These are phyloP conservation scores for Actinostola sp. DNA, from an alignment of 92 coral and sea anemone species.

Conservation along the genomic window DNA sequence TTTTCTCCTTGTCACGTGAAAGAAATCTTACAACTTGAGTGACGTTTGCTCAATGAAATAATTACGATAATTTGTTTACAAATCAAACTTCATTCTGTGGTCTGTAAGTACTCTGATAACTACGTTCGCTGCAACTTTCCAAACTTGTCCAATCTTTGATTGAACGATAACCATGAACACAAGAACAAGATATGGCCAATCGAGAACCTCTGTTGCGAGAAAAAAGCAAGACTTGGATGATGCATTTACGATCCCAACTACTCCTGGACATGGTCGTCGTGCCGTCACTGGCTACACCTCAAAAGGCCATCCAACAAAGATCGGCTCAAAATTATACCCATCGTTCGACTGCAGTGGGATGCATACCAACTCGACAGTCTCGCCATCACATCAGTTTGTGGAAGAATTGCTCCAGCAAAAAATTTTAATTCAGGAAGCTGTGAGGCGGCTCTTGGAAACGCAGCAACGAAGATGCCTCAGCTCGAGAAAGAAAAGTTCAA, in stretches of 20 bases:
- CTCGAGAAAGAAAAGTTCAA: slow-evolving; percentile 48
- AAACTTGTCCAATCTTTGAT: neutral
- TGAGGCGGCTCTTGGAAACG: slow-evolving; percentile 66
- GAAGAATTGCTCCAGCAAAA: slow-evolving; percentile 65
- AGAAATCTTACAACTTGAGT: slow-evolving; percentile 24
- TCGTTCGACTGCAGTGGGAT: slow-evolving; percentile 67
- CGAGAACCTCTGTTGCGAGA: slow-evolving; percentile 16
- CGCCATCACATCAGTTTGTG: slow-evolving; percentile 62
- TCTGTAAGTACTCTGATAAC: slow-evolving; percentile 34
- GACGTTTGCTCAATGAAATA: neutral
- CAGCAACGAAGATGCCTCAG: slow-evolving; percentile 35
- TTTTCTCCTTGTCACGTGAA: slow-evolving; percentile 28
- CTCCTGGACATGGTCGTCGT: slow-evolving; percentile 15
- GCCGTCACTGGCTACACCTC: neutral
- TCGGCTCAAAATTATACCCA: slow-evolving; percentile 58
- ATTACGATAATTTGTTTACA: slow-evolving; percentile 17
- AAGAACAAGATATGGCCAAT: slow-evolving; percentile 26
- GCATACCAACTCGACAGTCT: slow-evolving; percentile 48
- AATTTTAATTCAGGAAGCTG: slow-evolving; percentile 75
- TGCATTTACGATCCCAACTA: slow-evolving; percentile 22
- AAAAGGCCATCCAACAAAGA: slow-evolving; percentile 31
- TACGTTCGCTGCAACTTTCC: neutral
- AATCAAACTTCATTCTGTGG: slow-evolving; percentile 23
- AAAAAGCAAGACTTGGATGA: slow-evolving; percentile 19
- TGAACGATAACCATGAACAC: slow-evolving; percentile 26